These are phyloP conservation scores for Acipenser transmontanus DNA, from an alignment of 2,797 vertebrate genomes.

Conservation along the genomic window DNA sequence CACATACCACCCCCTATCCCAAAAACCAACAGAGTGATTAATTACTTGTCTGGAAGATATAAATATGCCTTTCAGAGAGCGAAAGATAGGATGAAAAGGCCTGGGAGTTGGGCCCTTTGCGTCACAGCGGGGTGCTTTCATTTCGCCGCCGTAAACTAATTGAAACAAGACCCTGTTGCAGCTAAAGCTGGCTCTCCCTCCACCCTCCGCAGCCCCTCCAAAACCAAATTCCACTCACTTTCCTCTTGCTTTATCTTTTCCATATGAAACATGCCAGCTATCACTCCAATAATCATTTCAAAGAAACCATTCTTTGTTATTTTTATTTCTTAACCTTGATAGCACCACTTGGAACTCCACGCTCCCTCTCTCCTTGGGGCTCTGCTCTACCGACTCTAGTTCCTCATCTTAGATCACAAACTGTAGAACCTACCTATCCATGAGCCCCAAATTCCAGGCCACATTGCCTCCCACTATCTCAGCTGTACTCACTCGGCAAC, in stretches of 20 bases:
- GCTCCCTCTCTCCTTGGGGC: no score
- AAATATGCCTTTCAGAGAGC: conserved; percentile 63
- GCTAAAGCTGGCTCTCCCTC: conserved; percentile 7
- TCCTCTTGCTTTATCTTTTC: conserved; percentile 21
- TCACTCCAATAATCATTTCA: background rate
- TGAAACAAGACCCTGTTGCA: conserved; percentile 38
- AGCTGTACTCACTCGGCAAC: no score
- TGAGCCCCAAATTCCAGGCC: no score
- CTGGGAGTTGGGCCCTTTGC: conserved; percentile 50
- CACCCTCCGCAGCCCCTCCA: conserved; percentile 18
- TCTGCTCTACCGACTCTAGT: no score
- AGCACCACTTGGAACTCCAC: no score
- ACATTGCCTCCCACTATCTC: no score
- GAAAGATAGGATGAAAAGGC: conserved; percentile 53
- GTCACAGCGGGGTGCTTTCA: conserved; percentile 49
- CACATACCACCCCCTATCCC: conserved; percentile 30
- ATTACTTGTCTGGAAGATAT: conserved; percentile 75
- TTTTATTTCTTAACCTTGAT: no score
- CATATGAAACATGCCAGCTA: background rate
- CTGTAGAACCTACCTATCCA: no score
- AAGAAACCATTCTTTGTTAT: no score
- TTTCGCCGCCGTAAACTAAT: conserved; percentile 39
- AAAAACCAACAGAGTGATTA: conserved; percentile 65
- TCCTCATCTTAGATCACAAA: no score
- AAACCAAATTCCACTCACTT: conserved; percentile 11